A percentile compares a stretch with the other conserved stretches of the same genome.
These are phyloP conservation scores for Notiomystis cincta DNA, from an alignment of 2,113 vertebrate genomes.

Conservation along the genomic window DNA sequence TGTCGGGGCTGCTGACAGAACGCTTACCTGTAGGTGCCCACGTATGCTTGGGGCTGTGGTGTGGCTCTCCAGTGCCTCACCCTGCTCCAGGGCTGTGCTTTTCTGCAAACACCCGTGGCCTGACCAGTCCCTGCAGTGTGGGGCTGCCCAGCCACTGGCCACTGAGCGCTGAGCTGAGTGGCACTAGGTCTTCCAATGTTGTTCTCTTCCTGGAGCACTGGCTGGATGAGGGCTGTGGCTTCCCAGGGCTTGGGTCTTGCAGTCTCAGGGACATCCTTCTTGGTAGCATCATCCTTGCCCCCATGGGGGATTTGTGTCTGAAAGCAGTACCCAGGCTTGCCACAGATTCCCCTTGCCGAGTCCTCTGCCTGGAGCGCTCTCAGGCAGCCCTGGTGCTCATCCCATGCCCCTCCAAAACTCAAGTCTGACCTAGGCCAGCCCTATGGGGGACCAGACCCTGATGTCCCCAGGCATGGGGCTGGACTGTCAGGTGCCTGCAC, in stretches of 20 bases:
- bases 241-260: neutral
- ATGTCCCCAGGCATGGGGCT: neutral
- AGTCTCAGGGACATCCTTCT: neutral
- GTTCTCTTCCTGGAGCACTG: neutral
- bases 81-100: neutral
- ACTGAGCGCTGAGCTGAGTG: rapidly evolving
- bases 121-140: rapidly evolving
- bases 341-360: rapidly evolving
- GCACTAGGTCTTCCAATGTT: rapidly evolving
- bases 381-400: neutral
- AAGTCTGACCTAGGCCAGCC: neutral
- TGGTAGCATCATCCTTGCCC: rapidly evolving
- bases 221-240: rapidly evolving
- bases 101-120: neutral
- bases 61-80: neutral
- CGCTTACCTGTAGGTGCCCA: neutral
- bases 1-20: neutral
- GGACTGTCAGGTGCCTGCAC: neutral
- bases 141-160: neutral
- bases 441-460: neutral
- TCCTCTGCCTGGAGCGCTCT: neutral
- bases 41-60: neutral
- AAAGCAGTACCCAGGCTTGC: neutral
- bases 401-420: rapidly evolving
- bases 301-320: rapidly evolving